Evolutionary conservation across 2,113 vertebrate genomes (phyloP).

Genomic region (Spheniscus mendiculus): DNA sequence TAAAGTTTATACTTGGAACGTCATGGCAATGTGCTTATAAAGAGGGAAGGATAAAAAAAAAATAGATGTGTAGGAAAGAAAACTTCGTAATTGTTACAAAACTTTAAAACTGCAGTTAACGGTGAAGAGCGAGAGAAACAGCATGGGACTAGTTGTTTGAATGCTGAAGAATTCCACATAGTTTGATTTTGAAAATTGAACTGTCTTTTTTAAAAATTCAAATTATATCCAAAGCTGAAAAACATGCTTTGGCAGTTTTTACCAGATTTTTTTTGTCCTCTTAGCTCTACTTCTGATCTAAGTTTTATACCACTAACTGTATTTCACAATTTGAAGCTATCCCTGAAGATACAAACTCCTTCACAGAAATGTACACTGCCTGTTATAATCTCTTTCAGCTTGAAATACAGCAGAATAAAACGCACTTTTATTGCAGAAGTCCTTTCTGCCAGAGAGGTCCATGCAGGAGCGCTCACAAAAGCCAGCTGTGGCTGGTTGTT

Average conservation of each 20-base stretch:
- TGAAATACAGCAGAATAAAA: conserved; percentile 8
- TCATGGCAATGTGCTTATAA: background rate
- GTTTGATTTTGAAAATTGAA: background rate
- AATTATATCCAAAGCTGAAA: background rate
- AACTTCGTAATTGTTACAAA: background rate
- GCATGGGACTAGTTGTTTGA: background rate
- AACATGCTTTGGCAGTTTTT: background rate
- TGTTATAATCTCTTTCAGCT: background rate
- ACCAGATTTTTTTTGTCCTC: background rate
- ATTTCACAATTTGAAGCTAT: background rate
- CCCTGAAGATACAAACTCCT: background rate
- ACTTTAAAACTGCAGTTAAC: background rate
- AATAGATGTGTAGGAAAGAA: conserved; percentile 49
- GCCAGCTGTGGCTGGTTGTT: background rate
- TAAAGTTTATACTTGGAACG: conserved; percentile 29
- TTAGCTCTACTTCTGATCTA: background rate
- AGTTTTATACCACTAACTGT: background rate
- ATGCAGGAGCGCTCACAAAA: background rate
- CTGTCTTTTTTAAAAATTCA: background rate
- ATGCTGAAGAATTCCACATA: background rate
- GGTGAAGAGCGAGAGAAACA: background rate
- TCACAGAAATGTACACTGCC: background rate
- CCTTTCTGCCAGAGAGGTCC: background rate
- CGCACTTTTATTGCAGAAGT: background rate
- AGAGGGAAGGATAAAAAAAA: conserved; percentile 35